Evolutionary conservation across 2,888 invertebrate genomes (phyloP).

Genomic region (Pseudococcus viburni): DNA sequence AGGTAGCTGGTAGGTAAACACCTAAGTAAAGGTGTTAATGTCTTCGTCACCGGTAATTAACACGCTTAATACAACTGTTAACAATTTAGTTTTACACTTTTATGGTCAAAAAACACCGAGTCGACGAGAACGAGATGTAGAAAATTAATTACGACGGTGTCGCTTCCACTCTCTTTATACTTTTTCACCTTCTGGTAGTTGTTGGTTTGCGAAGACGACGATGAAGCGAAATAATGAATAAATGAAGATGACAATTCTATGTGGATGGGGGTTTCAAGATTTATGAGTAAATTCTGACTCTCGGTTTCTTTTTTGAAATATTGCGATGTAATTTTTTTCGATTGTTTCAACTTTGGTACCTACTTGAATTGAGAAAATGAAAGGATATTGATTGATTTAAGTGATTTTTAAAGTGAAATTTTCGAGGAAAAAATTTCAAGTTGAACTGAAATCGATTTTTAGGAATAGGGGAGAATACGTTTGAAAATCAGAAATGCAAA

Average conservation of each 20-base stretch:
- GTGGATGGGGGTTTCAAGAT: background rate
- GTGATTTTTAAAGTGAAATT: no score
- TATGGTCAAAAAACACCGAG: constrained; percentile 12
- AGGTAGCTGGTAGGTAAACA: background rate
- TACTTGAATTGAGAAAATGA: no score
- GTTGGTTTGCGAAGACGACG: background rate
- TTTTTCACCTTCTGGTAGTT: background rate
- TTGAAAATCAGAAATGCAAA: no score
- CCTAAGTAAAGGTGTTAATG: background rate
- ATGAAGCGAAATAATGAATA: background rate
- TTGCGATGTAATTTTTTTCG: background rate
- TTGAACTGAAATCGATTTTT: no score
- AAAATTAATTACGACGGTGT: background rate
- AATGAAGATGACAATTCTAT: background rate
- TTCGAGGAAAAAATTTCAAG: no score
- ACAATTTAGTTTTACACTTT: constrained; percentile 7
- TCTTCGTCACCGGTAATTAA: background rate
- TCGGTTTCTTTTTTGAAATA: no score
- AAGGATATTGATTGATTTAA: no score
- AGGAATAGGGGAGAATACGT: no score
- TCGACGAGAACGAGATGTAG: background rate
- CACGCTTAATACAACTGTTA: background rate
- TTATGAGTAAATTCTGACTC: background rate
- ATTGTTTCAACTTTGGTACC: no score
- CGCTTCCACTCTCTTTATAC: background rate